phyloP scores from a whole-genome alignment of 2,888 invertebrate species.

The Drosophila atripex region DNA sequence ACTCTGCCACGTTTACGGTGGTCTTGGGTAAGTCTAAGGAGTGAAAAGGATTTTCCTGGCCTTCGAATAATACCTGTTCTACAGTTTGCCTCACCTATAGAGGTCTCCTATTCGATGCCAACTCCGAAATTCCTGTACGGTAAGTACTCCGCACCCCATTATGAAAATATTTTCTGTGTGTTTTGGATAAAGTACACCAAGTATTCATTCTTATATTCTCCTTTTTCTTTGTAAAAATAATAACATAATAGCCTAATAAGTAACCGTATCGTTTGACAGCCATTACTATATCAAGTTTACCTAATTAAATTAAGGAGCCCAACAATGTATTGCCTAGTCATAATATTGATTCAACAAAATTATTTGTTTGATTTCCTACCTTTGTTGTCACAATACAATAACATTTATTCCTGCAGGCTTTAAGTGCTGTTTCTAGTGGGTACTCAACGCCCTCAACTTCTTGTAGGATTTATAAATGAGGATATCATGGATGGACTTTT shows the following conservation, averaged over 20 bases:
- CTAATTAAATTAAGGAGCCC: neutral
- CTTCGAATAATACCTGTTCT: slow-evolving; percentile 18
- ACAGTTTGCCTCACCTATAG: slow-evolving; percentile 81
- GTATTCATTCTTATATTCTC: neutral
- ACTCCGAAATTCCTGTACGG: slow-evolving; percentile 82
- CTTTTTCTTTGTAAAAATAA: neutral
- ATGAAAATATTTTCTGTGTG: neutral
- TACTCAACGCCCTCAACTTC: neutral
- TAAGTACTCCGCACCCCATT: slow-evolving; percentile 55
- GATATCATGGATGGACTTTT: too few species aligned
- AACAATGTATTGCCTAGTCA: neutral
- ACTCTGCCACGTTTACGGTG: slow-evolving; percentile 74
- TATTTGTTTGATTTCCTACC: neutral
- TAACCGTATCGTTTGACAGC: neutral
- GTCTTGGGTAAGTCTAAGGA: slow-evolving; percentile 73
- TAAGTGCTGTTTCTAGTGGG: neutral
- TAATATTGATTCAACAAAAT: neutral
- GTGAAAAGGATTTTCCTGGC: neutral
- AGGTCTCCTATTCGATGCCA: slow-evolving; percentile 82
- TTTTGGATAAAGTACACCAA: neutral
- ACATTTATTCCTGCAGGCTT: too few species aligned
- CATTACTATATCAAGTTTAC: neutral
- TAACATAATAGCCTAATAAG: neutral
- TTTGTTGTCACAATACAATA: neutral
- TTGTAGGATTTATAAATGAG: too few species aligned